Percentiles rank a stretch among this genome's conserved stretches.
Evolutionary conservation across 2,113 vertebrate species (phyloP).

Genomic region (Gorsachius goisagi): DNA sequence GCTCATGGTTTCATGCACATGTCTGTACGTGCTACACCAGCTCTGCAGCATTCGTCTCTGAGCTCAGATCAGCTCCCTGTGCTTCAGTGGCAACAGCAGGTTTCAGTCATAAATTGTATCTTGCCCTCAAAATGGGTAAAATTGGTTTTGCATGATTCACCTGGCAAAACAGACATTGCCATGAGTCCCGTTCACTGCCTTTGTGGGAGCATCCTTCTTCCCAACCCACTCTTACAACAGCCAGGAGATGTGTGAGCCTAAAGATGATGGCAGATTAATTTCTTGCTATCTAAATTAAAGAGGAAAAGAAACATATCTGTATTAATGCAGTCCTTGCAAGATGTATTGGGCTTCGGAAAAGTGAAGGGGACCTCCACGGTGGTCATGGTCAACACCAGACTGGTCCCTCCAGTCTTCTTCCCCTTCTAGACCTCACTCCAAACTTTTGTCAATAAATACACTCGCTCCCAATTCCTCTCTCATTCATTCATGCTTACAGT

Average conservation of each 20-base stretch:
- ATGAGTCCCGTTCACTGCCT: fast-evolving
- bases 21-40: not conserved
- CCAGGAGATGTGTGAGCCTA: not conserved
- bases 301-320: not conserved
- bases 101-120: not conserved
- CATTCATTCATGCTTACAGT: not conserved
- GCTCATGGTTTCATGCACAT: not conserved
- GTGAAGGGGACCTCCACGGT: not conserved
- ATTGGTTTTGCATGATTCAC: not conserved
- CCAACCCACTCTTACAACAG: not conserved
- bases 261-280: not conserved
- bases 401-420: not conserved
- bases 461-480: fast-evolving
- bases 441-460: not conserved
- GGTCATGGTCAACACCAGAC: not conserved
- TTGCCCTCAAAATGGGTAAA: not conserved
- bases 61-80: not conserved
- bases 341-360: not conserved
- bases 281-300: not conserved
- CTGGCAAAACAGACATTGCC: not conserved
- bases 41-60: not conserved
- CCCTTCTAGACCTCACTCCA: not conserved
- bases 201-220: not conserved
- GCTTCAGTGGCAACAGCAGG: not conserved
- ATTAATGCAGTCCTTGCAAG: not conserved